A percentile compares a stretch with the other conserved stretches of the same genome.
Conservation (phyloP, 2,797 vertebrate species). For the Thalassophryne amazonica region DNA sequence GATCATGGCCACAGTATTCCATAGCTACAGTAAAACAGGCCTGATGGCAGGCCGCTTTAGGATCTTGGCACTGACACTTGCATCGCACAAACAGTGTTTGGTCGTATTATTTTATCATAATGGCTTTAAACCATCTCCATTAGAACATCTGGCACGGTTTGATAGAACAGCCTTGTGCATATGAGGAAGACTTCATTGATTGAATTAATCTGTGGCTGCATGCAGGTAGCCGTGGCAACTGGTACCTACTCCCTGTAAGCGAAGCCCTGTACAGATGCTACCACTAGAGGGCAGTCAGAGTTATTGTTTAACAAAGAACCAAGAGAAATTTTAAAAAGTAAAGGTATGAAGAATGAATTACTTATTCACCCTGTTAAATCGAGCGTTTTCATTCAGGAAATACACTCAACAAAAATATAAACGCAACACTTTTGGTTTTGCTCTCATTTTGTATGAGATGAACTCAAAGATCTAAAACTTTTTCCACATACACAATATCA, state of each 20-base stretch:
- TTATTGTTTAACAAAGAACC: constrained; percentile 20
- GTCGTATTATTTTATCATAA: constrained; percentile 63
- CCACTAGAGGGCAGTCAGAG: constrained; percentile 73
- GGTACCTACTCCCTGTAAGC: constrained; percentile 16
- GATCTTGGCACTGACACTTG: constrained; percentile 72
- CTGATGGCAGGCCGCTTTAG: constrained; percentile 49
- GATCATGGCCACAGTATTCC: constrained; percentile 72
- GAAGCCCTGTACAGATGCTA: neutral
- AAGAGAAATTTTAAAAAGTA: constrained; percentile 19
- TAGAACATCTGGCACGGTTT: constrained; percentile 29
- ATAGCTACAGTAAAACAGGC: constrained; percentile 67
- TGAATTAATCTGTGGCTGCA: constrained; percentile 48
- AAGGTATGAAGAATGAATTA: constrained; percentile 30
- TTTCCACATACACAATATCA: no score
- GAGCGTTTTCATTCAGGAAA: constrained; percentile 6
- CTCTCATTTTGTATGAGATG: no score
- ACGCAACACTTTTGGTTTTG: no score
- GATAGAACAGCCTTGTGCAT: constrained; percentile 48
- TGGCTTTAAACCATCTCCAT: constrained; percentile 60
- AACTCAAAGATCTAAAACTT: no score
- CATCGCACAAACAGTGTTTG: constrained; percentile 75
- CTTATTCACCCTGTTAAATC: constrained; percentile 31
- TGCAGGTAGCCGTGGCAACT: constrained; percentile 43
- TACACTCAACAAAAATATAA: no score
- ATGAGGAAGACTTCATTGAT: constrained; percentile 50